Percentiles rank a stretch among this genome's conserved stretches.
These are phyloP conservation scores for Bembecia ichneumoniformis DNA, from an alignment of 2,888 invertebrate species.

Conservation along the genomic window DNA sequence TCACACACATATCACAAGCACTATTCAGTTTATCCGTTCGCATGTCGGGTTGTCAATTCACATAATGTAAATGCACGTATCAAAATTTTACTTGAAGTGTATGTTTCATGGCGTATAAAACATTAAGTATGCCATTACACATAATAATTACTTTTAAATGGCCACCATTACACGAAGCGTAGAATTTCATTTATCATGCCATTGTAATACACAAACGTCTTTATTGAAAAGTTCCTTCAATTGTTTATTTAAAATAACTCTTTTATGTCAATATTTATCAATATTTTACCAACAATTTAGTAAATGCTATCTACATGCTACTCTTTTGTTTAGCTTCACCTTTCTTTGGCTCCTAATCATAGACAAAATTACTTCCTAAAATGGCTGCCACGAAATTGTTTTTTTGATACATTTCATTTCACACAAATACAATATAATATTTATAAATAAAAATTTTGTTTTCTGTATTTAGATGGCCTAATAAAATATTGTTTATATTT, in stretches of 20 bases:
- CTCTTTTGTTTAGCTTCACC: conserved; percentile 73
- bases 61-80: conserved; percentile 20
- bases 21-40: conserved; percentile 42
- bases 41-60: conserved; percentile 36
- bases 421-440: conserved; percentile 13
- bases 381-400: conserved; percentile 61
- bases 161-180: conserved; percentile 72
- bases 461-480: too few species aligned
- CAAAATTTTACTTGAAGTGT: conserved; percentile 31
- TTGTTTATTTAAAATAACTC: conserved; percentile 28
- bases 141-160: conserved; percentile 70
- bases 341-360: conserved; percentile 62
- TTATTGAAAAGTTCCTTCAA: conserved; percentile 32
- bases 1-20: conserved; percentile 44
- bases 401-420: conserved; percentile 24
- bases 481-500: too few species aligned
- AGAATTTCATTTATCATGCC: conserved; percentile 54
- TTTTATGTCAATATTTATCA: conserved; percentile 34
- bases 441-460: too few species aligned
- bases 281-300: conserved; percentile 45
- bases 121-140: conserved; percentile 69
- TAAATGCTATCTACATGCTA: conserved; percentile 67
- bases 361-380: conserved; percentile 59
- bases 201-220: conserved; percentile 29
- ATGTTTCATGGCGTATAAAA: conserved; percentile 51